Percentiles rank a stretch among this genome's conserved stretches.
phyloP scores from a whole-genome alignment of 2,888 invertebrate genomes.

The Zaprionus obscuricornis region DNA sequence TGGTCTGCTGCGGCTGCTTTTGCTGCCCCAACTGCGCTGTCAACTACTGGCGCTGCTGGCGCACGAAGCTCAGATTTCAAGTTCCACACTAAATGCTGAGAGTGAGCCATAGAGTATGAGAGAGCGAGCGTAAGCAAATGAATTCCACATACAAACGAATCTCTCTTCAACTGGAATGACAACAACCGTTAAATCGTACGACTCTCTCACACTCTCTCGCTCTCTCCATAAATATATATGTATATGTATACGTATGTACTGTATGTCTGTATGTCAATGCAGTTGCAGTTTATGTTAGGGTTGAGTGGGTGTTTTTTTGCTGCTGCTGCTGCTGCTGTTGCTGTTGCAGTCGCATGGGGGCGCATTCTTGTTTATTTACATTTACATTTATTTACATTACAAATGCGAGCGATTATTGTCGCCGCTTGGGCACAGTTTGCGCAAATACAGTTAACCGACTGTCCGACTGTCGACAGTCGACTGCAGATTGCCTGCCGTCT shows the following conservation, averaged over 20 bases:
- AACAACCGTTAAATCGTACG: conserved; percentile 44
- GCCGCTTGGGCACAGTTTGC: conserved; percentile 54
- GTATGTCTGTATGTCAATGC: no score
- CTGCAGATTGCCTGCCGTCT: neutral
- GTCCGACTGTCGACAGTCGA: neutral
- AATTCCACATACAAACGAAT: conserved; percentile 39
- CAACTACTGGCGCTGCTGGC: conserved; percentile 47
- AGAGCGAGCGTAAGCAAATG: conserved; percentile 18
- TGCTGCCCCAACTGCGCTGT: conserved; percentile 49
- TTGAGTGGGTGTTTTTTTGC: neutral
- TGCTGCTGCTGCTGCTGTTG: conserved; percentile 18
- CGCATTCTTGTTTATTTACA: conserved; percentile 68
- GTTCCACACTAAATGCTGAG: conserved; percentile 59
- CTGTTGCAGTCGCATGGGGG: conserved; percentile 45
- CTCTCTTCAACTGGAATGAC: conserved; percentile 55
- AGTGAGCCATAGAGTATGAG: neutral
- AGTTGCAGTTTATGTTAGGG: no score
- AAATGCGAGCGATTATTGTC: conserved; percentile 63
- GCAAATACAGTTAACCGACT: conserved; percentile 43
- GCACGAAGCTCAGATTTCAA: conserved; percentile 72
- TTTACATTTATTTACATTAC: conserved; percentile 67
- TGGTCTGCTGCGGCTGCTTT: conserved; percentile 41
- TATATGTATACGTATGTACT: no score
- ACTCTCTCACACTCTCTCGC: neutral
- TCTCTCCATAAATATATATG: no score